These are phyloP conservation scores for Synergus umbraculus DNA, from an alignment of 2,888 invertebrate genomes.

Conservation along the genomic window DNA sequence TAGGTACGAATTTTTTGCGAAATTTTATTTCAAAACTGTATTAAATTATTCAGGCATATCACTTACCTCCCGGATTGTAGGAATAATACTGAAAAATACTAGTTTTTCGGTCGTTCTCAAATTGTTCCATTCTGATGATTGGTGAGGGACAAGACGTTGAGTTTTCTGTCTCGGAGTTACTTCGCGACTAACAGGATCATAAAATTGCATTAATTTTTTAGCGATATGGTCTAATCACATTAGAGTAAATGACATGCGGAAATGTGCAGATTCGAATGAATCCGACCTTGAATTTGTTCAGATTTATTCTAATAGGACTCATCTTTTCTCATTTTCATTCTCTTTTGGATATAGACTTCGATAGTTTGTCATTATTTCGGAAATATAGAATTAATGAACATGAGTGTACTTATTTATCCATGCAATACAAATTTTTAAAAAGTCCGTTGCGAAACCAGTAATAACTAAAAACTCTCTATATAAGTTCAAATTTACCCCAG, in stretches of 20 bases:
- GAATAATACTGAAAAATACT: conserved; percentile 71
- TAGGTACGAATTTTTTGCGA: conserved; percentile 34
- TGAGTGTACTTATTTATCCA: too few relatives aligned
- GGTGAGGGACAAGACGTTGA: neutral
- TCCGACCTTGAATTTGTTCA: too few relatives aligned
- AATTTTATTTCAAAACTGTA: neutral
- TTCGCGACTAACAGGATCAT: neutral
- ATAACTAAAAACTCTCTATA: too few relatives aligned
- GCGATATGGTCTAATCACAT: neutral
- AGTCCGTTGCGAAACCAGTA: too few relatives aligned
- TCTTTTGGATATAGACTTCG: too few relatives aligned
- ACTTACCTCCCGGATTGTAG: conserved; percentile 67
- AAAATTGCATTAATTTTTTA: conserved; percentile 3
- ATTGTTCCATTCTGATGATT: conserved; percentile 1
- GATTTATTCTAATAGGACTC: too few relatives aligned
- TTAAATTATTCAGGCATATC: neutral
- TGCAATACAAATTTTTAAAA: too few relatives aligned
- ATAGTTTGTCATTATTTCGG: too few relatives aligned
- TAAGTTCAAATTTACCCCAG: too few relatives aligned
- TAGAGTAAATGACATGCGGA: neutral
- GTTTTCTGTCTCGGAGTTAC: neutral
- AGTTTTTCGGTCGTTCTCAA: conserved; percentile 60
- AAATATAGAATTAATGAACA: too few relatives aligned
- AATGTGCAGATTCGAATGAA: neutral
- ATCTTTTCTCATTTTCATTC: too few relatives aligned